Conservation (phyloP, 1,140 invertebrate species). For the Rhopalosiphum maidis region DNA sequence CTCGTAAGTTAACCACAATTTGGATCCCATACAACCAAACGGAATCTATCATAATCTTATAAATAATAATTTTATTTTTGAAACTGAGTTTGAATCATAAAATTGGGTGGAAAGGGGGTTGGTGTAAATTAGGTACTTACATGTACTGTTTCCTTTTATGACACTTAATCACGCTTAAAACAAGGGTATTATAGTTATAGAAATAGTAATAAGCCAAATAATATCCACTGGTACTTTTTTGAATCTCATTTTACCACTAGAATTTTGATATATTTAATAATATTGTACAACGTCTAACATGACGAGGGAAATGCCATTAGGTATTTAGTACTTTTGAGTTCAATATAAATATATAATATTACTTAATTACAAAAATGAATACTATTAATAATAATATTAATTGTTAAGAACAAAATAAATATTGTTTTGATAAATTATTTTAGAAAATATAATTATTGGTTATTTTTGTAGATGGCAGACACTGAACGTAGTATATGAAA, state of each 20-base stretch:
- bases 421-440: neutral
- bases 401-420: neutral
- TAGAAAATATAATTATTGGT: neutral
- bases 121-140: no score
- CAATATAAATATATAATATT: neutral
- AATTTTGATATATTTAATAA: no score
- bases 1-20: neutral
- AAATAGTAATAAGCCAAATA: no score
- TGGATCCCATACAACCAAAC: neutral
- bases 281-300: no score
- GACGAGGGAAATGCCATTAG: no score
- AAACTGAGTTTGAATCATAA: neutral
- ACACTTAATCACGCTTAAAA: neutral
- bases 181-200: no score
- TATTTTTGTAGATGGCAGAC: slow-evolving; percentile 29
- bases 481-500: slow-evolving; percentile 12
- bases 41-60: neutral
- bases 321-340: neutral
- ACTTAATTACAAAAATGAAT: neutral
- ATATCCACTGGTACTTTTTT: no score
- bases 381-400: neutral
- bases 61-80: neutral
- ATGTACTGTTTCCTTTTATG: neutral
- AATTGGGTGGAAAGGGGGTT: neutral
- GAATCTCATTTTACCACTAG: no score